Conservation (phyloP, 2,888 invertebrate genomes). For the Tricholauxania praeusta region DNA sequence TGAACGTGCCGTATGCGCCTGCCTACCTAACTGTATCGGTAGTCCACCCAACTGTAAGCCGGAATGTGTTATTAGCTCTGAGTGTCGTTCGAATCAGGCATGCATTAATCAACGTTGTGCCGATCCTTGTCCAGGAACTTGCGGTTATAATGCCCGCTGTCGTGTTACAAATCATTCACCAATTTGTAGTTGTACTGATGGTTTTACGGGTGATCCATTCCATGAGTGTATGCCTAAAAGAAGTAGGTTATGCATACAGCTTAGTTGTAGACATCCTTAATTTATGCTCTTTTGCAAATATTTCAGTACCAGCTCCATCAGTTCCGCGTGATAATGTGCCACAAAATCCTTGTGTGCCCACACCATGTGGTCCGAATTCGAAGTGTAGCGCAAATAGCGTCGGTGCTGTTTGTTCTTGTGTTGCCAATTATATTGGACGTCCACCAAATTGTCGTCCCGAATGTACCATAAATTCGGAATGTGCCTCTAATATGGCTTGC, state of each 20-base stretch:
- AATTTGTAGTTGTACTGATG: slow-evolving; percentile 78
- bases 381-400: slow-evolving; percentile 70
- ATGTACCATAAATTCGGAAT: slow-evolving; percentile 72
- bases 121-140: slow-evolving; percentile 81
- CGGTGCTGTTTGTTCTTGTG: slow-evolving; percentile 73
- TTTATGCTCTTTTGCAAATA: not conserved
- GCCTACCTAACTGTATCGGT: slow-evolving; percentile 77
- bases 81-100: slow-evolving; percentile 78
- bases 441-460: slow-evolving; percentile 77
- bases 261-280: not conserved
- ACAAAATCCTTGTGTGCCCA: slow-evolving; percentile 73
- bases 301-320: slow-evolving; percentile 56
- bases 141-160: slow-evolving; percentile 79
- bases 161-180: slow-evolving; percentile 82
- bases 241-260: slow-evolving; percentile 58
- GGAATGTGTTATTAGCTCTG: slow-evolving; percentile 82
- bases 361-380: slow-evolving; percentile 76
- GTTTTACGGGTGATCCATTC: slow-evolving; percentile 82
- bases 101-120: slow-evolving; percentile 82
- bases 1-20: slow-evolving; percentile 80
- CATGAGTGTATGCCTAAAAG: slow-evolving; percentile 73
- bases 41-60: slow-evolving; percentile 82
- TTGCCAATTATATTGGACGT: slow-evolving; percentile 73
- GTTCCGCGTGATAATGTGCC: slow-evolving; percentile 54
- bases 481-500: slow-evolving; percentile 70